These are phyloP conservation scores for zebrafish (Danio rerio) DNA, from an alignment of 2,113 vertebrate genomes.

Conservation along the genomic window DNA sequence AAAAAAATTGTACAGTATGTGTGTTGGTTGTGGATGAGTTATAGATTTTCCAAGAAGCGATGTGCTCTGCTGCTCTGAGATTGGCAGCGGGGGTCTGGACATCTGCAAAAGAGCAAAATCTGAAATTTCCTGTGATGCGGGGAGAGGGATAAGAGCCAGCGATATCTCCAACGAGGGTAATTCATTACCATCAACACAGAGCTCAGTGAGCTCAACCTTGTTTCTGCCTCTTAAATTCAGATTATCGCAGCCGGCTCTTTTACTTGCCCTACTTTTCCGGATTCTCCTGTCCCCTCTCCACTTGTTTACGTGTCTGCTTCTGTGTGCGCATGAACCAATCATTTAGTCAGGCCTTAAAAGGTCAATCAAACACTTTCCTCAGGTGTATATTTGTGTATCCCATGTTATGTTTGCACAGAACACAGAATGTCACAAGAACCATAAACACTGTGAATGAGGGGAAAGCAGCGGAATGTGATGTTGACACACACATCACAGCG, in stretches of 20 bases:
- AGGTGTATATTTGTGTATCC: conserved; percentile 5
- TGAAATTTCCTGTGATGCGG: conserved; percentile 46
- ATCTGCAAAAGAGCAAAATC: conserved; percentile 34
- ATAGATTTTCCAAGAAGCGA: conserved; percentile 26
- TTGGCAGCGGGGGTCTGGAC: conserved; percentile 41
- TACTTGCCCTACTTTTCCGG: conserved; percentile 11
- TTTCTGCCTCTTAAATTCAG: conserved; percentile 40
- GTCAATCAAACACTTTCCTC: background rate
- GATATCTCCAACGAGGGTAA: conserved; percentile 58
- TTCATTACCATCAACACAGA: conserved; percentile 64
- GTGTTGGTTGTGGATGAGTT: conserved; percentile 16
- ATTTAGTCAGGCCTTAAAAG: conserved; percentile 4
- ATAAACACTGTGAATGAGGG: conserved; percentile 27
- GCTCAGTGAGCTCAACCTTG: conserved; percentile 18
- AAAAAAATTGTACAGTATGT: no score
- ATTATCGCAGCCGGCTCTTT: conserved; percentile 27
- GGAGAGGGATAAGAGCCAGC: conserved; percentile 42
- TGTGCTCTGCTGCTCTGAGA: conserved; percentile 41
- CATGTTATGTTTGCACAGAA: no score
- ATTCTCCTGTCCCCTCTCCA: conserved; percentile 12
- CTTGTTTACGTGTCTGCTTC: no score
- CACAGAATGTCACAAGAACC: no score
- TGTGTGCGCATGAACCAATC: background rate
- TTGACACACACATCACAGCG: conserved; percentile 25
- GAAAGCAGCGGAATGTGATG: conserved; percentile 32